phyloP scores from a whole-genome alignment of 2,797 vertebrate genomes.

The Philypnodon macrostomus region DNA sequence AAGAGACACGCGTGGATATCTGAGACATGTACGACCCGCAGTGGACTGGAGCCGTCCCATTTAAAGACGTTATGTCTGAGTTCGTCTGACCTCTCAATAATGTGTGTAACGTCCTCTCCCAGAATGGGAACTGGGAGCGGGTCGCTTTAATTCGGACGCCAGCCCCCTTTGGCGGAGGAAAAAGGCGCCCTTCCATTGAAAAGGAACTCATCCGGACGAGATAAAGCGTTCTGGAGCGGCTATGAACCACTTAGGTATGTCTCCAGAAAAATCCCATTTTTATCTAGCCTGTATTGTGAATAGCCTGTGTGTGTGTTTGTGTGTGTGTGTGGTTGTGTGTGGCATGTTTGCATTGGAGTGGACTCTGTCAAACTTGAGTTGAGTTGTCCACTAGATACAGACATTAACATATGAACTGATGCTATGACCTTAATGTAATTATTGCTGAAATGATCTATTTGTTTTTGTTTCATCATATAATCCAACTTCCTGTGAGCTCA shows the following conservation, averaged over 20 bases:
- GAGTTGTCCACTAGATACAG: not conserved
- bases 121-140: constrained; percentile 60
- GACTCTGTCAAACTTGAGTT: constrained; percentile 1
- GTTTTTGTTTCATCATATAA: too few species aligned
- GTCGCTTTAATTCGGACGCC: constrained; percentile 73
- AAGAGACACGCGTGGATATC: not conserved
- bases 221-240: constrained; percentile 53
- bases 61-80: too few species aligned
- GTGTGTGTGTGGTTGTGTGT: not conserved
- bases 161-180: constrained; percentile 71
- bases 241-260: constrained; percentile 77
- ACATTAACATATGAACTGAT: too few species aligned
- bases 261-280: not conserved
- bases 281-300: not conserved
- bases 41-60: constrained; percentile 16
- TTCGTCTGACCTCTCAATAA: constrained; percentile 25
- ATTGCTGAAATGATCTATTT: too few species aligned
- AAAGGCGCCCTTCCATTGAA: constrained; percentile 82
- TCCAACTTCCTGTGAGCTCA: too few species aligned
- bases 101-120: constrained; percentile 30
- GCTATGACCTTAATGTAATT: too few species aligned
- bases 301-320: too few species aligned
- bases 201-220: constrained; percentile 57
- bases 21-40: not conserved
- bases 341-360: too few species aligned